A percentile compares a stretch with the other conserved stretches of the same genome.
Conservation (phyloP, 2,113 vertebrate species). For the Scortum barcoo region DNA sequence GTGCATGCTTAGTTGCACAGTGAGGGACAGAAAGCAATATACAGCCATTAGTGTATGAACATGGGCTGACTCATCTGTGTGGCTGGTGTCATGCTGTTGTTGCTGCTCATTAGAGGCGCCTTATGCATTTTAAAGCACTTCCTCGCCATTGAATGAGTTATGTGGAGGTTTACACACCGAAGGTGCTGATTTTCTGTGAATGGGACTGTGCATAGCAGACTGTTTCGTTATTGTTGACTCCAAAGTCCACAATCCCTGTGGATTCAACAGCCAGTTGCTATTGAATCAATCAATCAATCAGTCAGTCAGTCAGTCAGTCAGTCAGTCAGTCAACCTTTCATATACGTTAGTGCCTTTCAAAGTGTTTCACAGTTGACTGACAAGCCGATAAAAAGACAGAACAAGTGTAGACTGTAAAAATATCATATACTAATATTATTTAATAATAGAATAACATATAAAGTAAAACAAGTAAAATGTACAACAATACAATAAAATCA, state of each 20-base stretch:
- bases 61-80: slow-evolving; percentile 59
- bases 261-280: background rate
- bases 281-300: no score
- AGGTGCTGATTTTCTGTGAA: slow-evolving; percentile 4
- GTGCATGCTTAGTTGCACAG: slow-evolving; percentile 29
- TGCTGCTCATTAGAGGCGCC: slow-evolving; percentile 56
- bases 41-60: slow-evolving; percentile 53
- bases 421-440: no score
- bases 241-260: background rate
- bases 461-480: no score
- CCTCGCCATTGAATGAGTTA: slow-evolving; percentile 25
- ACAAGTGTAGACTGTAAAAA: no score
- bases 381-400: no score
- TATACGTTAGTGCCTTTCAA: no score
- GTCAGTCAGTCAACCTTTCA: no score
- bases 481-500: no score
- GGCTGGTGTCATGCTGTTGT: slow-evolving; percentile 35
- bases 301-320: no score
- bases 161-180: background rate
- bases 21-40: slow-evolving; percentile 54
- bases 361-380: no score
- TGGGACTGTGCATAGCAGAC: background rate
- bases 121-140: slow-evolving; percentile 51
- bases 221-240: background rate
- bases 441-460: no score